Percentiles rank a stretch among this genome's conserved stretches.
phyloP scores from a whole-genome alignment of 2,113 vertebrate species.

The Carassius gibelio region DNA sequence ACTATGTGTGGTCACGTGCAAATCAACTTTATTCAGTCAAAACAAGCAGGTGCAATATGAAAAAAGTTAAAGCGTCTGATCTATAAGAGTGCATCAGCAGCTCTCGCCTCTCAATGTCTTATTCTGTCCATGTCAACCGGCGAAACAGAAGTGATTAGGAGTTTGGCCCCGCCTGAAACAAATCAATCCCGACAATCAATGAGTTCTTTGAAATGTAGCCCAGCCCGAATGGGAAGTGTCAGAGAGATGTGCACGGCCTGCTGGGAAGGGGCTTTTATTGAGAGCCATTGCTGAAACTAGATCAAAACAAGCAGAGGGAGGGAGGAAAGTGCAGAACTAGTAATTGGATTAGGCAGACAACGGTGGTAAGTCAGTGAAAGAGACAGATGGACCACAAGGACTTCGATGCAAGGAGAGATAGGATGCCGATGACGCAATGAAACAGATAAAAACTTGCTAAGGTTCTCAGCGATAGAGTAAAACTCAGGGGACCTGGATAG shows the following conservation, averaged over 20 bases:
- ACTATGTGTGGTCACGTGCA: constrained; percentile 29
- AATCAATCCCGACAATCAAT: constrained; percentile 56
- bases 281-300: constrained; percentile 28
- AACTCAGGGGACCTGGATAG: constrained; percentile 17
- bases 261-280: constrained; percentile 34
- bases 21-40: constrained; percentile 59
- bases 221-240: constrained; percentile 40
- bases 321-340: constrained; percentile 19
- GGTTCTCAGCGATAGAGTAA: constrained; percentile 33
- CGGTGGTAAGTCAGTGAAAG: constrained; percentile 44
- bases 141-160: constrained; percentile 48
- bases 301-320: constrained; percentile 34
- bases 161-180: constrained; percentile 27
- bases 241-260: constrained; percentile 32
- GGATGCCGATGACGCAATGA: constrained; percentile 48
- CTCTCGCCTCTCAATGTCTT: constrained; percentile 39
- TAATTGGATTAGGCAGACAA: constrained; percentile 47
- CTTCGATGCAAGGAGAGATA: constrained; percentile 45
- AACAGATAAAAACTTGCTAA: constrained; percentile 56
- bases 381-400: constrained; percentile 34
- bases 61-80: constrained; percentile 43
- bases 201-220: constrained; percentile 35
- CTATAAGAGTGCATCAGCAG: constrained; percentile 48
- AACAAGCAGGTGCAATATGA: constrained; percentile 60
- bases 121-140: constrained; percentile 41